These are phyloP conservation scores for Spondyliosoma cantharus DNA, from an alignment of 2,797 vertebrate species.

Conservation along the genomic window DNA sequence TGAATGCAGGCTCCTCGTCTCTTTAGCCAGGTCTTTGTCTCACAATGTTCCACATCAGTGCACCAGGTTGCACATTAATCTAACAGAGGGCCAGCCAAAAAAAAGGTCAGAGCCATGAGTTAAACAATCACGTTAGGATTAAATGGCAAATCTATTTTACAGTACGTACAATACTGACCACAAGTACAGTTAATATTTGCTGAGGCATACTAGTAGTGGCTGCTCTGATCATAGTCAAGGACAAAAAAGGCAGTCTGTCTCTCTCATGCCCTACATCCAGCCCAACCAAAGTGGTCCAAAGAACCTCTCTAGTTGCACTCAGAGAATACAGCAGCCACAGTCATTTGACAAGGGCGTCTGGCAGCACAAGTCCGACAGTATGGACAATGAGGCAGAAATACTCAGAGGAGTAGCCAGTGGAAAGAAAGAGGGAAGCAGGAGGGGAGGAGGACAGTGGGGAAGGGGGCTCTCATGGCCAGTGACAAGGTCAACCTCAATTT, in stretches of 20 bases:
- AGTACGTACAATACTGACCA: conserved; percentile 27
- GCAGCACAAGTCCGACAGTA: conserved; percentile 39
- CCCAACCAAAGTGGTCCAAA: conserved; percentile 37
- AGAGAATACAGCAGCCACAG: conserved; percentile 48
- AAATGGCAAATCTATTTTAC: conserved; percentile 48
- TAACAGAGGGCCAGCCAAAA: conserved; percentile 41
- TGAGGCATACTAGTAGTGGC: conserved; percentile 34
- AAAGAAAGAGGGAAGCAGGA: conserved; percentile 26
- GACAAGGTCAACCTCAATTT: conserved; percentile 63
- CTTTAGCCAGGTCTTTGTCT: conserved; percentile 51
- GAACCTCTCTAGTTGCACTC: conserved; percentile 25
- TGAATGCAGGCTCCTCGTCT: conserved; percentile 44
- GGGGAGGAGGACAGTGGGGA: background rate
- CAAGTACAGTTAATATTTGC: conserved; percentile 66
- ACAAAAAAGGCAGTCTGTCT: conserved; percentile 35
- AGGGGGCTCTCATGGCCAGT: conserved; percentile 1
- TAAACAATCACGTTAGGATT: conserved; percentile 45
- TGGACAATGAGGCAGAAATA: conserved; percentile 68
- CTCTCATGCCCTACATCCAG: conserved; percentile 37
- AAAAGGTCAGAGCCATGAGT: conserved; percentile 28
- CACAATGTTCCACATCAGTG: conserved; percentile 52
- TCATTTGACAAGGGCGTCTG: conserved; percentile 57
- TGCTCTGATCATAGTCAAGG: conserved; percentile 65
- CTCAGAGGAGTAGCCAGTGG: conserved; percentile 55
- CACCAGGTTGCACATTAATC: conserved; percentile 61